Evolutionary conservation across 2,113 vertebrate genomes (phyloP).

Genomic region (Cathartes aura): DNA sequence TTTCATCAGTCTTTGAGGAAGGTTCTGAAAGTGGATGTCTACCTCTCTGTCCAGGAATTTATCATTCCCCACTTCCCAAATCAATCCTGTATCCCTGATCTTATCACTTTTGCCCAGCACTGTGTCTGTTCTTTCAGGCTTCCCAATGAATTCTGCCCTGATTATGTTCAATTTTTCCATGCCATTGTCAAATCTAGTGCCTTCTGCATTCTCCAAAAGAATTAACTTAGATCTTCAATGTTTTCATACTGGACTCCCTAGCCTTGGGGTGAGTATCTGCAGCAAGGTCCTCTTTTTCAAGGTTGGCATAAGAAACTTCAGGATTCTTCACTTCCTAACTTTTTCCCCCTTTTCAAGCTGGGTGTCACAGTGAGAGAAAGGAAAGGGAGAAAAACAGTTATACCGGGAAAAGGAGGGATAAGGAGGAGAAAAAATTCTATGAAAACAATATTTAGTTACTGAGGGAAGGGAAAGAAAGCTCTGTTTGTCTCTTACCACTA

Average conservation of each 20-base stretch:
- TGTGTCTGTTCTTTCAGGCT: background rate
- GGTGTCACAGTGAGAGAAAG: background rate
- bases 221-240: background rate
- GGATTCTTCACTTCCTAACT: background rate
- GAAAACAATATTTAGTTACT: background rate
- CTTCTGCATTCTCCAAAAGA: background rate
- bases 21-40: background rate
- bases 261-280: background rate
- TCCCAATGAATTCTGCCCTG: background rate
- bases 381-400: background rate
- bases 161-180: background rate
- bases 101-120: background rate
- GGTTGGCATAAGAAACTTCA: background rate
- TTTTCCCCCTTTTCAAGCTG: background rate
- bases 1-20: background rate
- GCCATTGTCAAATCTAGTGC: background rate
- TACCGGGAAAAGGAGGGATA: background rate
- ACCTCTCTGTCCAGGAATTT: background rate
- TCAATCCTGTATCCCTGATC: background rate
- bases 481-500: background rate
- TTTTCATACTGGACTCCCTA: background rate
- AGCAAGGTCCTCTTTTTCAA: background rate
- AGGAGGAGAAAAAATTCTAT: background rate
- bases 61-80: background rate
- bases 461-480: background rate